Evolutionary conservation across 2,797 vertebrate species (phyloP), one percentile per base, ranked within the genome.

Genomic region (Philypnodon macrostomus): DNA sequence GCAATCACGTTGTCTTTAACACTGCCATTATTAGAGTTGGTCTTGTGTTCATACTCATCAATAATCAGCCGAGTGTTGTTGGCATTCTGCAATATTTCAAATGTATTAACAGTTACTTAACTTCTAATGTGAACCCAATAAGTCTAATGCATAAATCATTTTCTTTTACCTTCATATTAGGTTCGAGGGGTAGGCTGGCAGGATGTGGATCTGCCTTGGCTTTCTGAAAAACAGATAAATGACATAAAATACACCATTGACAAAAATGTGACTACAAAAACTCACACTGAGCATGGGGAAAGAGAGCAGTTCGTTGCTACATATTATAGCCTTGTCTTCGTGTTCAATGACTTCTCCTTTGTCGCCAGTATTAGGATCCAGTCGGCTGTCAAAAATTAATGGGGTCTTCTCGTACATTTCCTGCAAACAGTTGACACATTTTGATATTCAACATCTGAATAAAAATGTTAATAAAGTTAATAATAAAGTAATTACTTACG

Each of bases 271-370:
- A n/a, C n/a, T n/a, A 11, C 5, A 44, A 45, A 67, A 62, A 72
- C 91, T 65, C 79, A 94, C 93, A 52, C 61, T 87, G 32, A 94
- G 70, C 61, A 88, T 80, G 1, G 89, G 82, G 49, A 92, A 92
- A 31, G 86, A 49, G 39, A 26, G 77, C n/a, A 82, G 53, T 8
- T 57, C 68, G 33, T 11, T 69, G 46, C 42, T 79, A 53, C 93
- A 95, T 2, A 36, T 55, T 24, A 93, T 29, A 1, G 73, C 67
- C 39, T 54, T 63, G 65, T 87, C 77, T 40, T 7, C 78, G 60
- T 91, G 88, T 55, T 90, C 85, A 41, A 92, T 90, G 67, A 70
- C 91, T 58, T 92, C 88, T 73, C 91, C 90, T 36, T 29, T 53
- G 36, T 51, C 78, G 0, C 64, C 44, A 30, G 85, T 87, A 30